Conservation (phyloP, 2,797 vertebrate species). For the Falco cherrug region DNA sequence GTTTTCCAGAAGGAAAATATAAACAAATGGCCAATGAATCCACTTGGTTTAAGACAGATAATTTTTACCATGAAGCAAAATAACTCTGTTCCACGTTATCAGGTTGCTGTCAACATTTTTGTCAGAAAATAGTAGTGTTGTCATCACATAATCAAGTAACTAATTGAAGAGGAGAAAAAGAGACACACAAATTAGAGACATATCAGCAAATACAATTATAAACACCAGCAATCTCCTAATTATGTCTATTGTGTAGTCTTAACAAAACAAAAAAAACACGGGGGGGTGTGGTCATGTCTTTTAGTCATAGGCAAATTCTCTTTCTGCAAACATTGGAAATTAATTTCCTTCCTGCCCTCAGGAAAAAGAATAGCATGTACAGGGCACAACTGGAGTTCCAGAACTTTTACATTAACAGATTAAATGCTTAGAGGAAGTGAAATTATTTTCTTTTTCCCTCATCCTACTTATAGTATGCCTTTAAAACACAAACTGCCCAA, state of each 20-base stretch:
- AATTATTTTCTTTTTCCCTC: background rate
- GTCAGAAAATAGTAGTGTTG: slow-evolving; percentile 95
- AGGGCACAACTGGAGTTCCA: background rate
- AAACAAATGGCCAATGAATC: background rate
- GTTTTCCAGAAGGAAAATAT: background rate
- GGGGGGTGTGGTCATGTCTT: background rate
- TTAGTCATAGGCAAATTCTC: background rate
- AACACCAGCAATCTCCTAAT: background rate
- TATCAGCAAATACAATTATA: background rate
- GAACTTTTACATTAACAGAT: background rate
- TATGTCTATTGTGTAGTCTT: background rate
- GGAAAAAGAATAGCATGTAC: background rate
- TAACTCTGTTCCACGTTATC: slow-evolving; percentile 95
- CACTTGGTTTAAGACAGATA: background rate
- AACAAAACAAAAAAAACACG: background rate
- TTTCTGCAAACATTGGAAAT: background rate
- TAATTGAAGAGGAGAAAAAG: slow-evolving; percentile 58
- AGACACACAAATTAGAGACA: background rate
- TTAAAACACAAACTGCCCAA: background rate
- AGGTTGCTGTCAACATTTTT: slow-evolving; percentile 94
- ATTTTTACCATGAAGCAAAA: slow-evolving; percentile 90
- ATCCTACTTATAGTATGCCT: accelerated
- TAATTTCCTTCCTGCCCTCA: background rate
- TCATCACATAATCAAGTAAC: slow-evolving; percentile 95
- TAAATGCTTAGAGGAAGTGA: background rate